Evolutionary conservation across 2,113 vertebrate genomes (phyloP), one percentile per base, ranked within the genome.

Genomic region (Ochotona princeps): DNA sequence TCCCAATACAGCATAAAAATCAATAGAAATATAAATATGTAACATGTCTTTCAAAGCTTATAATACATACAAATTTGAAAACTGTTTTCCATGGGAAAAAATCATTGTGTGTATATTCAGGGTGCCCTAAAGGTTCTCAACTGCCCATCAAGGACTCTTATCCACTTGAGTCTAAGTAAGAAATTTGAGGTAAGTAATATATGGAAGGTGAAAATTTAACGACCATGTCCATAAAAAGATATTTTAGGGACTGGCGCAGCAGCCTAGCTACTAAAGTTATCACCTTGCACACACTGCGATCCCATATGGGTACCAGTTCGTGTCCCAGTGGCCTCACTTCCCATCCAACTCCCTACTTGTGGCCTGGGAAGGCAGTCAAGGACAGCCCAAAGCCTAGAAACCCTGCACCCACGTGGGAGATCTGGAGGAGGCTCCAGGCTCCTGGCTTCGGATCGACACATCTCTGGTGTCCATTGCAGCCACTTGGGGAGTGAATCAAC

Each of bases 181-280:
- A 73, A 76, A 57, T 28, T 23, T 76, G 11, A 38, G 35, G 35
- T 66, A 51, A 63, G 20, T 66, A 60, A 72, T 18, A 69, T 8
- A 70, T 8, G 26, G 47, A 11, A 35, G 6, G 51, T 82, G 38
- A 44, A 44, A 44, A 44, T 44, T 3, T 44, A 44, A 70, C 81
- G 5, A 57, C n/a, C 79, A 89, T 92, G 23, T 88, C 38, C 49
- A 79, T 88, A 95, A 61, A 73, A 84, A 69, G 21, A 70, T 76
- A 10, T n/a, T 86, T 80, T 49, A 0, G 28, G 0, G 0, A n/a
- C 38, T 44, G 38, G 38, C 38, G 6, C 38, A 44, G 38, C 6
- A 44, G 38, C 38, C 38, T 44, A 44, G 38, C 38, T 44, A 6
- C 38, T 44, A 4, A 44, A 44, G 38, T 44, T 44, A 44, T 44